Base-by-base conservation (phyloP, 2,797 vertebrate species). In the Falco peregrinus region DNA sequence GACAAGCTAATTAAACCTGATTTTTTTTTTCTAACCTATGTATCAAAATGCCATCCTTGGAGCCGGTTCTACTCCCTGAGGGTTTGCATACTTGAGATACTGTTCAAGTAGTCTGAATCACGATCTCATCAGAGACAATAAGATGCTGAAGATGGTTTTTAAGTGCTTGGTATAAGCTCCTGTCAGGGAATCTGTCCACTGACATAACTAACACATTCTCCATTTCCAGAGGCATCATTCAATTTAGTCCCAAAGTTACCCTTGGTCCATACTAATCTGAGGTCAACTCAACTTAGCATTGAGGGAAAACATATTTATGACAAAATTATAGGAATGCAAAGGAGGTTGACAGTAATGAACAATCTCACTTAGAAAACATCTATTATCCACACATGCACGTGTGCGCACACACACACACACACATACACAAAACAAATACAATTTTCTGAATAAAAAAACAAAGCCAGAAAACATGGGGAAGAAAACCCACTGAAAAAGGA, bases 71-170 rank as follows among this genome's bases (percentile, higher is more conserved):
- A 1, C 37, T 96, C 80, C 77, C 59, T 11, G 9, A 91, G 61
- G 69, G 73, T 31, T n/a, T 74, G 37, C 35, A 10, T 41, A 69
- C 37, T 63, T 31, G 61, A 81, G 73, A 37, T 28, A 22, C 24
- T 80, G 50, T 59, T 82, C 13, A 33, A 79, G 93, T 6, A n/a
- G 65, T 17, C 50, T 83, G 86, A 90, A 86, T 84, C 65, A 64
- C 15, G 61, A 88, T 90, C 63, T 89, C 86, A 75, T 69, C 93
- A 65, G 88, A 78, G 85, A 93, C 64, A 94, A 43, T 70, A 45
- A 70, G 90, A 86, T 41, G 56, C 71, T 95, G 78, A 35, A 67
- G 73, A 75, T 0, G 5, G 11, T 39, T 87, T 53, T 74, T 13
- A 75, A 75, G 90, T 43, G 73, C 73, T 61, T 3, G 11, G 26